Evolutionary conservation across 2,888 invertebrate species (phyloP), one percentile per base, ranked within the genome.

Genomic region (Dicycla oo): DNA sequence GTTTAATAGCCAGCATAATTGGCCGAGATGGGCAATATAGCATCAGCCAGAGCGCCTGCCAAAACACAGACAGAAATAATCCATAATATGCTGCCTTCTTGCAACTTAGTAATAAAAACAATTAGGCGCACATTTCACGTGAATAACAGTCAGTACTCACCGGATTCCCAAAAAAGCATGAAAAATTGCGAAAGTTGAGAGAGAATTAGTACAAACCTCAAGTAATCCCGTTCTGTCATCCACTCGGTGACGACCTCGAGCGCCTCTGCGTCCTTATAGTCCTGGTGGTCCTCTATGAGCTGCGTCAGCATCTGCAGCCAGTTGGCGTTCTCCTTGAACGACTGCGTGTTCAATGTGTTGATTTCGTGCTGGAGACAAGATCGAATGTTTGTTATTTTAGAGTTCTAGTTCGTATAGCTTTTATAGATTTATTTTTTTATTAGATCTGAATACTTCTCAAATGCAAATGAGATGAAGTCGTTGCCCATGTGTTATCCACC

Each of bases 301-400:
- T 98, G 98, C 0, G 99, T 99, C 62, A 99, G 93, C 97, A 98
- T 98, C 92, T 98, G 98, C 58, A 99, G 96, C 99, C 99, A 99
- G 91, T 98, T 98, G 4, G 98, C 98, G 88, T 98, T 97, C 90
- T 97, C 97, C 89, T 99, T 99, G 94, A 99, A 99, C 78, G 97
- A 97, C 34, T 96, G 96, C 45, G 97, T 97, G 92, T 99, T 99
- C 68, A 99, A 94, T 0, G 98, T 99, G 84, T 98, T 97, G 82
- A 99, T 99, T 95, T 99, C 99, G 90, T 98, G 98, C 98, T 99
- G 92, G 4, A 83, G 88, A 81, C 34, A 56, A 15, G 8, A 66
- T 34, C 23, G 1, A 38, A 10, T 58, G 11, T 23, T 10, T n/a
- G 18, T 23, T 23, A 49, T 49, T 47, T n/a, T 47, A 47, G 45